Evolutionary conservation across 2,888 invertebrate species (phyloP), one percentile per base, ranked within the genome.

Genomic region (Catocala nupta): DNA sequence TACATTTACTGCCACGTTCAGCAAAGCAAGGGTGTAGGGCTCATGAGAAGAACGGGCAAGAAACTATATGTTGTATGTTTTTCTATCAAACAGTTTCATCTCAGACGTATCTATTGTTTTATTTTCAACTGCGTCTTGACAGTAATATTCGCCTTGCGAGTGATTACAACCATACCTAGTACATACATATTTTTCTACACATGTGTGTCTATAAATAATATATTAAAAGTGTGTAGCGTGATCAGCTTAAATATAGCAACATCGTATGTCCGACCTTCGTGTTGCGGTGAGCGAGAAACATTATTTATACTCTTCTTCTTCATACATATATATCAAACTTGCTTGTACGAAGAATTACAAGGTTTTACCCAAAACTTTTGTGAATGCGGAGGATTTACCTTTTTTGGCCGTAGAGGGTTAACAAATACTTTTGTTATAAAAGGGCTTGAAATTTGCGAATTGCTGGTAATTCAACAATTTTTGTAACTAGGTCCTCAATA

Each of bases 221-320:
- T 55, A 59, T 56, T 55, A 56, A 71, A 65, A 67, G 71, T 71
- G 70, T 56, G 68, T 59, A 68, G 68, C 64, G 62, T 66, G 69
- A 69, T 71, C 68, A 45, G 57, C 65, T 64, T 75, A 78, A 79
- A 82, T 78, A 81, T 80, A 81, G 76, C 72, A 59, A 49, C 59
- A 60, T 63, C 63, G 71, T 70, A 71, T 64, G 65, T 39, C 58
- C 73, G 81, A 80, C 85, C 85, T 84, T 84, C 82, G 75, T 61
- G 68, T 74, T 75, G 82, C 72, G 77, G 78, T 77, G 68, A 75
- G 71, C 75, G 73, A 75, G 71, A 78, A 74, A 65, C 65, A 68
- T 62, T 67, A 67, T 64, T 63, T 68, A 77, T 62, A 63, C 11
- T 45, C 58, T 68, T 65, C 66, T 63, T 71, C 68, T 65, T 66